Conservation (phyloP, 2,797 vertebrate species). For the Bradypodion ventrale region DNA sequence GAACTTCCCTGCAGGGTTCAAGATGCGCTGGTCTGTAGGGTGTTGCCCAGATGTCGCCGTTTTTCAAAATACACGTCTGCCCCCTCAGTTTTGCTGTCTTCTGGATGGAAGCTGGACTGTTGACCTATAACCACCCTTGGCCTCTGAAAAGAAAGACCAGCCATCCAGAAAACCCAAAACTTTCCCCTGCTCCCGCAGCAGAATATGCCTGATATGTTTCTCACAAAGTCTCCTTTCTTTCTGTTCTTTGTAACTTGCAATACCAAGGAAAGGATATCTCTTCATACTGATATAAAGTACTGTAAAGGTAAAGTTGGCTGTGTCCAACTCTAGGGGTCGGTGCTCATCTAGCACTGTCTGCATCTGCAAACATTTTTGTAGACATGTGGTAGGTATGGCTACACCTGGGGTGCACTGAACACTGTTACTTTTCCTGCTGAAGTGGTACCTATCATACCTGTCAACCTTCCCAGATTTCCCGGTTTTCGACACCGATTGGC, state of each 20-base stretch:
- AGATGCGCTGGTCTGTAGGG: background rate
- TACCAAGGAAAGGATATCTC: background rate
- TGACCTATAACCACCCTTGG: constrained; percentile 26
- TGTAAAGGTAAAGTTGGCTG: too few relatives aligned
- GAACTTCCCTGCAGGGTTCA: constrained; percentile 19
- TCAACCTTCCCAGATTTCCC: too few relatives aligned
- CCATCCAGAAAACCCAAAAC: constrained; percentile 19
- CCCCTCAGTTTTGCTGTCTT: constrained; percentile 11
- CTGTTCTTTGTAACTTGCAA: background rate
- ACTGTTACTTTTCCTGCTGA: too few relatives aligned
- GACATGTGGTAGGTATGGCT: too few relatives aligned
- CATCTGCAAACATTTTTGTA: too few relatives aligned
- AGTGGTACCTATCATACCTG: too few relatives aligned
- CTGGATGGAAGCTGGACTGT: constrained; percentile 19
- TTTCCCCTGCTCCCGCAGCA: constrained; percentile 1
- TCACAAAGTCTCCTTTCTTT: constrained; percentile 22
- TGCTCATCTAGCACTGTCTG: too few relatives aligned
- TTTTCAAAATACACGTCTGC: constrained; percentile 22
- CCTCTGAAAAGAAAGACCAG: constrained; percentile 29
- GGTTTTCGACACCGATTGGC: too few relatives aligned
- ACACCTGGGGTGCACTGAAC: too few relatives aligned
- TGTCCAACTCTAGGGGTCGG: too few relatives aligned
- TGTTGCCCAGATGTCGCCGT: background rate
- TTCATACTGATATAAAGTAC: too few relatives aligned
- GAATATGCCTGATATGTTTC: constrained; percentile 26